Percentiles rank a stretch among this genome's conserved stretches.
Conservation (phyloP, 2,888 invertebrate species). For the Zootermopsis nevadensis region DNA sequence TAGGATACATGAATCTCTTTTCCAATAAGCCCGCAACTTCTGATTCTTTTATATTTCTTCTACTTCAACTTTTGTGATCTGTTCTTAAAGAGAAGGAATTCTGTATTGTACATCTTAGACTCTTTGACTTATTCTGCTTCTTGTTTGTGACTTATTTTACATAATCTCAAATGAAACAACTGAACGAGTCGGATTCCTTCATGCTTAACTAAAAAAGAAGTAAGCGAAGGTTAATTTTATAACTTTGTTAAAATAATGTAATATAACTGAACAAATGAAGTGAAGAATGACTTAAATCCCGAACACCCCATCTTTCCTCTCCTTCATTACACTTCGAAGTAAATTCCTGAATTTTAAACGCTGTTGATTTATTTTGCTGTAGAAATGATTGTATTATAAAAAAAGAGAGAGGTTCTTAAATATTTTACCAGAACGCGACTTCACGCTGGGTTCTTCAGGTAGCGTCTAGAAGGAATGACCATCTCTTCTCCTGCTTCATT, state of each 20-base stretch:
- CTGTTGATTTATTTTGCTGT: slow-evolving; percentile 17
- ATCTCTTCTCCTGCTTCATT: not conserved
- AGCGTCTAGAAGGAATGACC: slow-evolving; percentile 2
- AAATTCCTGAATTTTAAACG: slow-evolving; percentile 28
- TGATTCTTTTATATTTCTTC: slow-evolving; percentile 6
- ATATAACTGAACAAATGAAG: not conserved
- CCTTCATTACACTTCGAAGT: not conserved
- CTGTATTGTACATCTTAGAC: no score
- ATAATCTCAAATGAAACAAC: not conserved
- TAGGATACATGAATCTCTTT: slow-evolving; percentile 14
- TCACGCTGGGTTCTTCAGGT: slow-evolving; percentile 17
- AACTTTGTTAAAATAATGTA: not conserved
- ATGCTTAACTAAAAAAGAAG: not conserved
- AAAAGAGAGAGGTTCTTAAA: not conserved
- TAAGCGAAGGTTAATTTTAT: not conserved
- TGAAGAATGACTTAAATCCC: not conserved
- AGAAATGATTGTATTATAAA: slow-evolving; percentile 20
- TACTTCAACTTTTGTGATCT: slow-evolving; percentile 2
- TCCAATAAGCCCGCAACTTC: slow-evolving; percentile 19
- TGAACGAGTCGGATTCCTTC: not conserved
- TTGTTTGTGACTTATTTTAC: not conserved
- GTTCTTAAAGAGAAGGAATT: not conserved
- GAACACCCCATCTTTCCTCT: not conserved
- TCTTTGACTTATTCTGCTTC: not conserved
- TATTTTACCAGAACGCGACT: slow-evolving; percentile 10